Evolutionary conservation across 2,888 invertebrate species (phyloP), one percentile per base, ranked within the genome.

Genomic region (Tortrix viridana): DNA sequence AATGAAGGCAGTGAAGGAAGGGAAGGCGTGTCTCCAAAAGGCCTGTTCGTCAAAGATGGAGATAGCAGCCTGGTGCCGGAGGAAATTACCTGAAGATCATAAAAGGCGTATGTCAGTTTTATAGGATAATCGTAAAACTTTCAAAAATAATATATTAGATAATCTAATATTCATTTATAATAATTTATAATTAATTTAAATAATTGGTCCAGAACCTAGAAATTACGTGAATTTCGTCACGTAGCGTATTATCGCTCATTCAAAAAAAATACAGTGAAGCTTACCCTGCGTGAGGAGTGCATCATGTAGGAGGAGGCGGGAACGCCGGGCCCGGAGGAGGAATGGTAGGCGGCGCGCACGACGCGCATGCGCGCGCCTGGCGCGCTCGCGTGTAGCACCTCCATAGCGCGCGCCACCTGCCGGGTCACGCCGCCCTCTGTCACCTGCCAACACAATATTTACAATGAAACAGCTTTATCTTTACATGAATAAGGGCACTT

Each of bases 321-420:
- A 7, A 80, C 75, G 1, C 90, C 91, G 1, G 88, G 87, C 0
- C 85, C 89, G 6, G 90, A 82, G 0, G 89, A 79, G 54, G 90
- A 84, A 75, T 92, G 92, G 74, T 88, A 92, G 0, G 94, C 82
- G 48, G 95, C 94, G 71, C 95, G 94, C 89, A 96, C 93, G 68
- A 96, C 95, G 74, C 95, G 95, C 76, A 96, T 89, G 32, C 93
- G 93, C 52, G 95, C 94, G 6, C 94, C 94, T 48, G 95, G 94
- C 66, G 94, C 94, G 79, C 94, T 94, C 57, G 95, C 94, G 77
- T 95, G 93, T 70, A 95, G 92, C 73, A 96, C 95, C 85, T 96
- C 96, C 90, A 96, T 93, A 0, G 92, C 92, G 1, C 92, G 88
- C 54, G 92, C 90, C 43, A 93, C 89, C 32, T 91, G 93, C 61